These are phyloP conservation scores for Fragum whitleyi DNA, from an alignment of 2,888 invertebrate genomes.

Conservation along the genomic window DNA sequence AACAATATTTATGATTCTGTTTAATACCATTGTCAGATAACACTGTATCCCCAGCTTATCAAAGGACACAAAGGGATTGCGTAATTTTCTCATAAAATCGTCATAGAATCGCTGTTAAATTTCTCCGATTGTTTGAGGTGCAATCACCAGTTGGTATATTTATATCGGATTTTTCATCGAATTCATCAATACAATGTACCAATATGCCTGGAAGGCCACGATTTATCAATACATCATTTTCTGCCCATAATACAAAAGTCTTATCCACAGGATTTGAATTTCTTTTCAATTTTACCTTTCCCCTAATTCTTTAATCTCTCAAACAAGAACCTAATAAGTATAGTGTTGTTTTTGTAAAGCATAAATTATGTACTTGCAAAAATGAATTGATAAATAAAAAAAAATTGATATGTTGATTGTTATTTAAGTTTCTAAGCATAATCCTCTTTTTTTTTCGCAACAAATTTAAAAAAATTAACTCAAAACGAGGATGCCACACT, in stretches of 20 bases:
- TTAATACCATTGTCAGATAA: slow-evolving; percentile 5
- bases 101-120: slow-evolving; percentile 17
- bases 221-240: slow-evolving; percentile 59
- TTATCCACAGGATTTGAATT: slow-evolving; percentile 44
- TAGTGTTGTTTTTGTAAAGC: too few relatives aligned
- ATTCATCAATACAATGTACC: slow-evolving; percentile 30
- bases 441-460: too few relatives aligned
- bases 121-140: slow-evolving; percentile 27
- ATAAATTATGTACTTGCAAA: too few relatives aligned
- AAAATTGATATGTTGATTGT: too few relatives aligned
- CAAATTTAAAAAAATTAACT: too few relatives aligned
- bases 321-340: too few relatives aligned
- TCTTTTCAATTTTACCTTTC: slow-evolving; percentile 29
- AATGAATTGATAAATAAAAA: too few relatives aligned
- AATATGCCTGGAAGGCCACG: slow-evolving; percentile 35
- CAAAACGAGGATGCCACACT: too few relatives aligned
- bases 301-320: too few relatives aligned
- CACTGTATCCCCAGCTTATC: slow-evolving; percentile 11
- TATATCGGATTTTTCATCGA: slow-evolving; percentile 15
- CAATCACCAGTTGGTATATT: slow-evolving; percentile 16
- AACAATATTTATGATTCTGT: slow-evolving; percentile 6
- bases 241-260: slow-evolving; percentile 13
- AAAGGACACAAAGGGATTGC: slow-evolving; percentile 16
- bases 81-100: slow-evolving; percentile 23
- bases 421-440: too few relatives aligned